These are phyloP conservation scores for Ancistrus triradiatus DNA, from an alignment of 2,113 vertebrate species.

Conservation along the genomic window DNA sequence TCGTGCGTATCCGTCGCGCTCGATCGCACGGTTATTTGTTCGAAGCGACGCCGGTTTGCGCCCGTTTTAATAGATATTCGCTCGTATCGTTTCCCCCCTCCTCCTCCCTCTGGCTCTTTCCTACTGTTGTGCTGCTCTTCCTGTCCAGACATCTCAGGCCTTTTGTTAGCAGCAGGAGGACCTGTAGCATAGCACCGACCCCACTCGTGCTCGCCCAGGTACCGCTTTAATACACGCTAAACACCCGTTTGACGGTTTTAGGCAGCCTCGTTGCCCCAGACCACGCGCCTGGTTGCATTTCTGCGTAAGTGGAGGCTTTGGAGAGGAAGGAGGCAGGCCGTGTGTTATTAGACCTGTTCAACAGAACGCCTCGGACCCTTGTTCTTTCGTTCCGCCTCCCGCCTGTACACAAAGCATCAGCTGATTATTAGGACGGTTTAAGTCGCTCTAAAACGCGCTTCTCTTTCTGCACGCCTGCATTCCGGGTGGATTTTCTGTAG, in stretches of 20 bases:
- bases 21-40: constrained; percentile 17
- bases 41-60: constrained; percentile 19
- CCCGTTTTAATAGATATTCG: constrained; percentile 30
- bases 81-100: constrained; percentile 30
- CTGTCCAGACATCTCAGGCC: constrained; percentile 74
- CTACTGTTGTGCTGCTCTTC: constrained; percentile 73
- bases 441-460: no score
- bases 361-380: constrained; percentile 2
- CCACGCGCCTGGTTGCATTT: no score
- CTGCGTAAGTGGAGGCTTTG: not conserved
- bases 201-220: constrained; percentile 12
- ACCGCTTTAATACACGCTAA: not conserved
- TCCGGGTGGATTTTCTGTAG: no score
- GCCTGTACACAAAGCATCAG: not conserved
- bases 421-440: not conserved
- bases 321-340: not conserved
- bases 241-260: not conserved
- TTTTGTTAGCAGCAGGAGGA: constrained; percentile 70
- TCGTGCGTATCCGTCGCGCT: not conserved
- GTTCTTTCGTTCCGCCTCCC: constrained; percentile 12
- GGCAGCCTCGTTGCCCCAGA: no score
- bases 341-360: constrained; percentile 9
- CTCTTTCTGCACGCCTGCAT: no score
- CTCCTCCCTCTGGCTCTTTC: constrained; percentile 61
- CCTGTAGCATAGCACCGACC: constrained; percentile 40